Percentiles rank a stretch among this genome's conserved stretches.
These are phyloP conservation scores for Rhabdophis nuchalis DNA, from an alignment of 2,797 vertebrate species.

Conservation along the genomic window DNA sequence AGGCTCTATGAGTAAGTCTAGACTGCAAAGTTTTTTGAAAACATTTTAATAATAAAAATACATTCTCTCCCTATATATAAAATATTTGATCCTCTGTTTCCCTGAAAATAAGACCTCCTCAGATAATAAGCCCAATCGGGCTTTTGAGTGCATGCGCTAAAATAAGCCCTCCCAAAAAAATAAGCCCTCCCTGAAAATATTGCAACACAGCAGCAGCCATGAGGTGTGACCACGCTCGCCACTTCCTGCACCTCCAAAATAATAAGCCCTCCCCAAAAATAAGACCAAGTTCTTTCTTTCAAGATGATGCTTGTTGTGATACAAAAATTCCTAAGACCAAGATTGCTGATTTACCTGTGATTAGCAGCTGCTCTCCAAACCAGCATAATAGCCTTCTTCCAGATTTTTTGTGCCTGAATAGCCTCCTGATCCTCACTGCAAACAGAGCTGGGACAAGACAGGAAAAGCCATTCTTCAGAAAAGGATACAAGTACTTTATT, in stretches of 20 bases:
- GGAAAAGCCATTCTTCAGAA: neutral
- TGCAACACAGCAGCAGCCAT: too few species aligned
- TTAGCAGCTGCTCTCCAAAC: slow-evolving; percentile 98
- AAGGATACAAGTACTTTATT: neutral
- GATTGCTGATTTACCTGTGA: slow-evolving; percentile 80
- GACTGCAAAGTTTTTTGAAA: neutral
- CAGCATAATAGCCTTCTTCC: slow-evolving; percentile 98
- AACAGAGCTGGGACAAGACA: slow-evolving; percentile 78
- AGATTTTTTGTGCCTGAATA: slow-evolving; percentile 97
- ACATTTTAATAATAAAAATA: neutral
- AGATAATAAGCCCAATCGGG: too few species aligned
- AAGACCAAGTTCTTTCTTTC: too few species aligned
- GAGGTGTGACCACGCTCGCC: too few species aligned
- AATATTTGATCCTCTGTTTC: too few species aligned
- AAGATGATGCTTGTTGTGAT: neutral
- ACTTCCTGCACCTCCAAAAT: too few species aligned
- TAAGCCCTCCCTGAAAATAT: too few species aligned
- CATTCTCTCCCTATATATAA: neutral
- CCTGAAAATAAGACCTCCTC: too few species aligned
- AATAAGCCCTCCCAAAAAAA: too few species aligned
- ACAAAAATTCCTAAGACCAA: neutral
- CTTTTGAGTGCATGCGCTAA: too few species aligned
- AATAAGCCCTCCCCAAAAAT: too few species aligned
- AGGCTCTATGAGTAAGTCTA: neutral
- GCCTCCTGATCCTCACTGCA: slow-evolving; percentile 97